Evolutionary conservation across 2,797 vertebrate species (phyloP), one percentile per base, ranked within the genome.

Genomic region (Gallinago solitaria): DNA sequence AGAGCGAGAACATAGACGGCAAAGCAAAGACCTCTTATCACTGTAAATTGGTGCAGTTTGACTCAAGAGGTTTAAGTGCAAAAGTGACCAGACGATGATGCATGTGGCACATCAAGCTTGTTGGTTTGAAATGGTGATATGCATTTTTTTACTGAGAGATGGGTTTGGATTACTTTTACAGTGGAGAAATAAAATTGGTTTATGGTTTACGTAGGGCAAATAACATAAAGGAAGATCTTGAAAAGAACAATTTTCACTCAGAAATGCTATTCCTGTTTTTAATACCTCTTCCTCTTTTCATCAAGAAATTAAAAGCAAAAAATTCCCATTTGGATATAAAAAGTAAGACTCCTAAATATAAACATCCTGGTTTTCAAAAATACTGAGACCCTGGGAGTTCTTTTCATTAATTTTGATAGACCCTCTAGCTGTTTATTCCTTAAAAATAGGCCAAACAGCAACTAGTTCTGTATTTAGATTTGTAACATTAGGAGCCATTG

Each of bases 141-240:
- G n/a, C 30, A 24, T 78, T 94, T 89, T 30, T 74, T 75, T 78
- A 30, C 78, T 84, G 65, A 92, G 79, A 94, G 67, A 35, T 84
- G 81, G 56, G 12, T 92, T 95, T 60, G 73, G 53, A 93, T 92
- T 39, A 73, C 81, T 63, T 82, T 91, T 95, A 87, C 53, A 76
- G 79, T 78, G 80, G 79, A 51, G 91, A 93, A 95, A 82, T 73
- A 68, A 83, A 86, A 53, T 45, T 39, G 43, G 35, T 59, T 15
- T 67, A 51, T 45, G 51, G 48, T 59, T 97, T 78, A 9, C 84
- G 75, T 25, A 79, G 57, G 77, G 64, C 18, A 15, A 68, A 41
- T 39, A 74, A 69, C 23, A 80, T 3, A 2, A 94, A 94, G 19
- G 11, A 68, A 71, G 54, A 73, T 14, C 37, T 53, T 79, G 17